Conservation (phyloP, 2,113 vertebrate genomes). For the Apodemus sylvaticus region DNA sequence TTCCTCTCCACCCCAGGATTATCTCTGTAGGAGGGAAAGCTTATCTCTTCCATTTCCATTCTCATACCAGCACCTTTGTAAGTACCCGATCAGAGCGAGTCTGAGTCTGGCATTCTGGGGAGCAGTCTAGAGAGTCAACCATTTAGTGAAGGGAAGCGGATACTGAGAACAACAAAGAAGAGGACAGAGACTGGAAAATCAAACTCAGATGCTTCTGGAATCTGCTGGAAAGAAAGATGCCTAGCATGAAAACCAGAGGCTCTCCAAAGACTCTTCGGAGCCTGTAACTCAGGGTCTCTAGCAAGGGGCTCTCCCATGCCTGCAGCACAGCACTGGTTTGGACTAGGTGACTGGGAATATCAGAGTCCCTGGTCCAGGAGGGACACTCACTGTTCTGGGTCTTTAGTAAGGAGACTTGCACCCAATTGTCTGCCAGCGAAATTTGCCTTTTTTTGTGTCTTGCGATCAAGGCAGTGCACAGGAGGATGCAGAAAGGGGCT, state of each 20-base stretch:
- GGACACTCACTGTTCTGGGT: not conserved
- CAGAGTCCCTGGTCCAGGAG: not conserved
- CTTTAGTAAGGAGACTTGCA: fast-evolving
- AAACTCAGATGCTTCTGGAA: not conserved
- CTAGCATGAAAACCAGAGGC: not conserved
- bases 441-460: not conserved
- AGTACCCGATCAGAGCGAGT: not conserved
- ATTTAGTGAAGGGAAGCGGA: not conserved
- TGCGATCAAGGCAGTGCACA: not conserved
- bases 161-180: not conserved
- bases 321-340: not conserved
- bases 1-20: not conserved
- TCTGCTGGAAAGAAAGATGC: not conserved
- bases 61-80: not conserved
- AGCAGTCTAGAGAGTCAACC: fast-evolving
- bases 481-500: not conserved
- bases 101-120: not conserved
- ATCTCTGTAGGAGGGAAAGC: not conserved
- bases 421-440: not conserved
- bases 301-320: not conserved
- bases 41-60: not conserved
- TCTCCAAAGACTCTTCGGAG: not conserved
- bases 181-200: not conserved
- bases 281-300: not conserved
- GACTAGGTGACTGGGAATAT: not conserved